Evolutionary conservation across 1,140 invertebrate genomes (phyloP).

Genomic region (Pseudomyrmex flavicornis): DNA sequence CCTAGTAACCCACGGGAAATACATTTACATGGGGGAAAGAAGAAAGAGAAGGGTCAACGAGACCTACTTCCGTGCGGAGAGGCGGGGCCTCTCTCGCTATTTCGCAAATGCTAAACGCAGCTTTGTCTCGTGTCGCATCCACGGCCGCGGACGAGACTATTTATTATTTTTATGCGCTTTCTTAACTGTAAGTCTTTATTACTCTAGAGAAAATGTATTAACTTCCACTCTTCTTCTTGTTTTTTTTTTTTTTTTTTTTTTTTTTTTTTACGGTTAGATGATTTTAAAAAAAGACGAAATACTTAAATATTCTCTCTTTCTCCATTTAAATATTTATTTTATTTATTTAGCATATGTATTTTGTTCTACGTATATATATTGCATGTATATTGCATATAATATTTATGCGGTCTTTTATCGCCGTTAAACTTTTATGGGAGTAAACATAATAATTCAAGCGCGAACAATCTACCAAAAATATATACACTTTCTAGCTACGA

Average conservation of each 20-base stretch:
- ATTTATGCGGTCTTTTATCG: slow-evolving; percentile 14
- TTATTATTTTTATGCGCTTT: slow-evolving; percentile 34
- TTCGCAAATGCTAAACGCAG: slow-evolving; percentile 55
- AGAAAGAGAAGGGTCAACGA: slow-evolving; percentile 45
- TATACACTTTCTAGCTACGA: slow-evolving; percentile 3
- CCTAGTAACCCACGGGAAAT: slow-evolving; percentile 59
- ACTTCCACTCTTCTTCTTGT: not conserved
- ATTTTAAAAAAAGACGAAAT: too few species aligned
- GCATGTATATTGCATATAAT: not conserved
- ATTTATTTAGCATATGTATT: too few species aligned
- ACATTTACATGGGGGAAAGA: slow-evolving; percentile 50
- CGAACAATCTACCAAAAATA: slow-evolving; percentile 23
- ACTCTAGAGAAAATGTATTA: slow-evolving; percentile 25
- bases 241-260: not conserved
- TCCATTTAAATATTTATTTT: too few species aligned
- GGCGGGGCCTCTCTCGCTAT: slow-evolving; percentile 16
- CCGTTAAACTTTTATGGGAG: slow-evolving; percentile 1
- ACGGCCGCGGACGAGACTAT: slow-evolving; percentile 16
- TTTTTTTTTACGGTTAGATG: not conserved
- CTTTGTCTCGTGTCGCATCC: slow-evolving; percentile 44
- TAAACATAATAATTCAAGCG: slow-evolving; percentile 25
- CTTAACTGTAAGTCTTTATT: slow-evolving; percentile 22
- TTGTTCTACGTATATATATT: not conserved
- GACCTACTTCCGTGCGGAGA: slow-evolving; percentile 39
- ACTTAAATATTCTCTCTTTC: too few species aligned